phyloP scores from a whole-genome alignment of 2,888 invertebrate genomes.

The Acronicta aceris region DNA sequence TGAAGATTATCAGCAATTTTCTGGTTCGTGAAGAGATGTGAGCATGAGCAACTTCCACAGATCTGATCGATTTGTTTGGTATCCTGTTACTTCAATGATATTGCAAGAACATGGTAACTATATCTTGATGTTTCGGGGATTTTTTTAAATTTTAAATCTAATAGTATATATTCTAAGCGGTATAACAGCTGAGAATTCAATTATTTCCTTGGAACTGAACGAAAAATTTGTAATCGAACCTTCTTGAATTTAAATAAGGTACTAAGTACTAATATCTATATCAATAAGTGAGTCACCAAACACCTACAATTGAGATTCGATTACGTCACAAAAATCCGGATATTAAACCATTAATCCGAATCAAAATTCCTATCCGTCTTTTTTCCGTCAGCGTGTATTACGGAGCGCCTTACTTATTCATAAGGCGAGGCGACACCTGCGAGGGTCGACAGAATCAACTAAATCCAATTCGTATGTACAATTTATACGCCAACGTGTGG shows the following conservation, averaged over 20 bases:
- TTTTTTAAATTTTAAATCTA: too few species aligned
- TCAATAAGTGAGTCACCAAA: slow-evolving; percentile 14
- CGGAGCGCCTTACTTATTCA: slow-evolving; percentile 52
- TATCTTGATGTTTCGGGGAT: too few species aligned
- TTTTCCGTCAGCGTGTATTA: slow-evolving; percentile 38
- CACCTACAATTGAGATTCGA: slow-evolving; percentile 16
- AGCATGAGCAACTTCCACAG: too few species aligned
- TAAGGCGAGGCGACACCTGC: slow-evolving; percentile 49
- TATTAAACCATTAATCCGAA: slow-evolving; percentile 44
- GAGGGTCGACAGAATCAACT: slow-evolving; percentile 42
- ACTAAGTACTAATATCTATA: slow-evolving; percentile 1
- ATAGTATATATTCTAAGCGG: too few species aligned
- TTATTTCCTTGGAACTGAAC: too few species aligned
- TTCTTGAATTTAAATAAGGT: neutral
- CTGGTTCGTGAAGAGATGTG: too few species aligned
- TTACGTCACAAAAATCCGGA: slow-evolving; percentile 38
- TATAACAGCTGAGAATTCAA: too few species aligned
- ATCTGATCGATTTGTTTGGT: too few species aligned
- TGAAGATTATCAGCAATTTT: too few species aligned
- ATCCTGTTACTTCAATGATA: too few species aligned
- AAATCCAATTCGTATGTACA: slow-evolving; percentile 39
- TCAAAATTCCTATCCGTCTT: slow-evolving; percentile 43
- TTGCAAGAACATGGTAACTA: too few species aligned
- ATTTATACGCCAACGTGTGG: slow-evolving; percentile 18
- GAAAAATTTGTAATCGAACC: neutral